Evolutionary conservation across 2,888 invertebrate genomes (phyloP).

Genomic region (Pachycephus smyrnensis): DNA sequence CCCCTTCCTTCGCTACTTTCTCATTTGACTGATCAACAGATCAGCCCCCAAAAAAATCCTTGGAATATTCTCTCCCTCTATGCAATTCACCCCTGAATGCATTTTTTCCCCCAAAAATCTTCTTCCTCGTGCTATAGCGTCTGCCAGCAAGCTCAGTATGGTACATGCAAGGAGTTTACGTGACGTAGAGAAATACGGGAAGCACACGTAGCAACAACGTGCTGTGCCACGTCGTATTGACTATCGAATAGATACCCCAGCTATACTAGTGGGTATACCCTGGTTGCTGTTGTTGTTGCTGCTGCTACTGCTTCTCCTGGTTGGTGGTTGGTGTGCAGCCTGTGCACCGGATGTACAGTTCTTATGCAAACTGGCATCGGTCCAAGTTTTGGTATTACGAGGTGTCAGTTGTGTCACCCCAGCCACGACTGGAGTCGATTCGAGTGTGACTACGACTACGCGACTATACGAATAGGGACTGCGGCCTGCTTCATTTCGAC

Average conservation of each 20-base stretch:
- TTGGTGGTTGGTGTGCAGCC: conserved; percentile 35
- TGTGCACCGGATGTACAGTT: conserved; percentile 56
- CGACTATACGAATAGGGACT: not conserved
- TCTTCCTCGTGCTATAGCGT: not conserved
- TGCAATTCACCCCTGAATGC: not conserved
- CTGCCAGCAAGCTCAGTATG: not conserved
- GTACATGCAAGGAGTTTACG: not conserved
- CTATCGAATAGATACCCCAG: conserved; percentile 46
- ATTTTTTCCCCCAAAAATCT: not conserved
- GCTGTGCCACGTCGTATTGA: conserved; percentile 50
- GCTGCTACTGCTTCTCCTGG: not conserved
- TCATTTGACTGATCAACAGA: not conserved
- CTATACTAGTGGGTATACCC: not conserved
- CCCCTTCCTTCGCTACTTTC: too few species aligned
- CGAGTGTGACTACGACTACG: conserved; percentile 27
- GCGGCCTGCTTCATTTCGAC: conserved; percentile 14
- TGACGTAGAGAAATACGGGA: not conserved
- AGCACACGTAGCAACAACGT: conserved; percentile 26
- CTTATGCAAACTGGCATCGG: conserved; percentile 62
- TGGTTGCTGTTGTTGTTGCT: conserved; percentile 17
- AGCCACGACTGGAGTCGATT: conserved; percentile 36
- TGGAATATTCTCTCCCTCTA: not conserved
- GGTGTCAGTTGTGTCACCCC: conserved; percentile 59
- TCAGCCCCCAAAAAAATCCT: not conserved
- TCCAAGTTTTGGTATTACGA: conserved; percentile 60